These are phyloP conservation scores for Cataglyphis livida DNA, from an alignment of 2,888 invertebrate genomes.

Conservation along the genomic window DNA sequence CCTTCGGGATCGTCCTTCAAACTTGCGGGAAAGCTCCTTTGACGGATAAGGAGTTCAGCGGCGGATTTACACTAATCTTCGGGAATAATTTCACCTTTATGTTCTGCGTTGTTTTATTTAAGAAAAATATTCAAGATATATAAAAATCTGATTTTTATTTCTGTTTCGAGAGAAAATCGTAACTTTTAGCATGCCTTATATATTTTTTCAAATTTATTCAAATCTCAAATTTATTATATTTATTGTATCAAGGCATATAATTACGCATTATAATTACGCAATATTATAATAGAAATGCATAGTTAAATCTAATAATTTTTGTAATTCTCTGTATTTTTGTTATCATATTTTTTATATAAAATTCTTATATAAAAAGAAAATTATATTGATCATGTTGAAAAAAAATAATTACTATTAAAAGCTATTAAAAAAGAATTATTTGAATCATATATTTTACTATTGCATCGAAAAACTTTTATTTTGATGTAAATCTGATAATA, in stretches of 20 bases:
- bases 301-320: background rate
- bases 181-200: background rate
- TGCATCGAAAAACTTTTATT: constrained; percentile 5
- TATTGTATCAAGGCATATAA: background rate
- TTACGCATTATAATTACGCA: background rate
- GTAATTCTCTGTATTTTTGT: background rate
- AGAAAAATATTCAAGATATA: background rate
- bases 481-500: constrained; percentile 23
- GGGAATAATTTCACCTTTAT: background rate
- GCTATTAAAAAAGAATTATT: constrained; percentile 3
- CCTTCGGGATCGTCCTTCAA: constrained; percentile 8
- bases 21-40: constrained; percentile 5
- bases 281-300: background rate
- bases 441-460: constrained; percentile 3
- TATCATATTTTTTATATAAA: background rate
- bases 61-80: background rate
- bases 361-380: background rate
- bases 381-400: background rate
- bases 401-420: background rate
- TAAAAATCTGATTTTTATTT: background rate
- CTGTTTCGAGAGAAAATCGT: background rate
- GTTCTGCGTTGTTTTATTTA: background rate
- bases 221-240: background rate
- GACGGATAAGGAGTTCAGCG: background rate
- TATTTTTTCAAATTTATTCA: background rate